A percentile compares a stretch with the other conserved stretches of the same genome.
Conservation (phyloP, 2,888 invertebrate genomes). For the Athalia circularis region DNA sequence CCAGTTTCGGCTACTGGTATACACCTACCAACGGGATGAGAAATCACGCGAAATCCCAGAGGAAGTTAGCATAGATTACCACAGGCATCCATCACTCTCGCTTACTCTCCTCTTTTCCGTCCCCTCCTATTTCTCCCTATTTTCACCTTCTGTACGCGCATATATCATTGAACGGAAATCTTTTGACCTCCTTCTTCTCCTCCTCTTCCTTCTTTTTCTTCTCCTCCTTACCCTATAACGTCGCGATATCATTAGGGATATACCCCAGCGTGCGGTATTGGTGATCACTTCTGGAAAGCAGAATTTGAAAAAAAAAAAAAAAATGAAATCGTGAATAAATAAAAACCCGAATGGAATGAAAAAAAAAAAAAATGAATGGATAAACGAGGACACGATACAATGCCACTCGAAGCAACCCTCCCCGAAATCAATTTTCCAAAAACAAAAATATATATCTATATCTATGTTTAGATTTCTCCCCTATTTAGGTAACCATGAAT, state of each 20-base stretch:
- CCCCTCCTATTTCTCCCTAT: conserved; percentile 1
- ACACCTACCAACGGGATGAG: conserved; percentile 46
- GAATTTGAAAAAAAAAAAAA: no score
- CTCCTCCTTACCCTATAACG: neutral
- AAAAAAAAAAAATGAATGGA: no score
- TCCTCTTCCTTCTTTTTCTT: neutral
- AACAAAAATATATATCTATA: no score
- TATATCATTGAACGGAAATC: neutral
- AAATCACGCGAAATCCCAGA: conserved; percentile 67
- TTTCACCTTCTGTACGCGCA: neutral
- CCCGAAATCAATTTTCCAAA: no score
- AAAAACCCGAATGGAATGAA: no score
- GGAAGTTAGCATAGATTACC: conserved; percentile 73
- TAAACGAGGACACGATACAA: no score
- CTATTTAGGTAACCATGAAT: no score
- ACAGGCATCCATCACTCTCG: conserved; percentile 71
- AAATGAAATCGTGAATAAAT: no score
- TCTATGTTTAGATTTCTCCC: no score
- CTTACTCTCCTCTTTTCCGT: conserved; percentile 31
- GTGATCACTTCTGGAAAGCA: neutral
- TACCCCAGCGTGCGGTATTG: neutral
- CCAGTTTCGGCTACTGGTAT: no score
- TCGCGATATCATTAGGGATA: neutral
- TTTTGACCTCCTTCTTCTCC: neutral
- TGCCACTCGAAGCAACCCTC: no score